These are phyloP conservation scores for Watsonalla cultraria DNA, from an alignment of 2,888 invertebrate species.

Conservation along the genomic window DNA sequence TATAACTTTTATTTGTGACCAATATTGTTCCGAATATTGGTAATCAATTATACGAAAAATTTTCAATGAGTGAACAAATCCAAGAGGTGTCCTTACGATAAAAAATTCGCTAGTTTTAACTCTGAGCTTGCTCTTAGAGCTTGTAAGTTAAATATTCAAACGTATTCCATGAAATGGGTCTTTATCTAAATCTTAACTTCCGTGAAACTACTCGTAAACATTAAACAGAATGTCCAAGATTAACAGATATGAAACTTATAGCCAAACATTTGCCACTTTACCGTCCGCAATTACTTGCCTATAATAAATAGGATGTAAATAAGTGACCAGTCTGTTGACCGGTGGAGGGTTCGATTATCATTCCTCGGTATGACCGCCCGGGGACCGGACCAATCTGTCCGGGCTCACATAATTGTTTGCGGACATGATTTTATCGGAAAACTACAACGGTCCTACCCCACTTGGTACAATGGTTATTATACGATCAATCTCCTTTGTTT, in stretches of 20 bases:
- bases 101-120: too few relatives aligned
- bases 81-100: too few relatives aligned
- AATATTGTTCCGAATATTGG: not conserved
- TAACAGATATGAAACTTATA: not conserved
- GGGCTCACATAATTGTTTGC: slow-evolving; percentile 65
- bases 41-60: not conserved
- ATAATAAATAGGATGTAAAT: slow-evolving; percentile 2
- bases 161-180: too few relatives aligned
- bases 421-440: slow-evolving; percentile 59
- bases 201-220: too few relatives aligned
- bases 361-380: slow-evolving; percentile 58
- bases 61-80: too few relatives aligned
- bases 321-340: slow-evolving; percentile 29
- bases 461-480: slow-evolving; percentile 8
- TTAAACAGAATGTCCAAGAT: too few relatives aligned
- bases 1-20: not conserved
- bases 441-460: slow-evolving; percentile 23
- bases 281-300: not conserved
- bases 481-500: slow-evolving; percentile 2
- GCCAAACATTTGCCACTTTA: not conserved
- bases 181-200: too few relatives aligned
- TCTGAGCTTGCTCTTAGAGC: too few relatives aligned
- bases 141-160: too few relatives aligned
- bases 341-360: slow-evolving; percentile 59
- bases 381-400: slow-evolving; percentile 56